A percentile compares a stretch with the other conserved stretches of the same genome.
phyloP scores from a whole-genome alignment of 2,113 vertebrate genomes.

The Solea solea region DNA sequence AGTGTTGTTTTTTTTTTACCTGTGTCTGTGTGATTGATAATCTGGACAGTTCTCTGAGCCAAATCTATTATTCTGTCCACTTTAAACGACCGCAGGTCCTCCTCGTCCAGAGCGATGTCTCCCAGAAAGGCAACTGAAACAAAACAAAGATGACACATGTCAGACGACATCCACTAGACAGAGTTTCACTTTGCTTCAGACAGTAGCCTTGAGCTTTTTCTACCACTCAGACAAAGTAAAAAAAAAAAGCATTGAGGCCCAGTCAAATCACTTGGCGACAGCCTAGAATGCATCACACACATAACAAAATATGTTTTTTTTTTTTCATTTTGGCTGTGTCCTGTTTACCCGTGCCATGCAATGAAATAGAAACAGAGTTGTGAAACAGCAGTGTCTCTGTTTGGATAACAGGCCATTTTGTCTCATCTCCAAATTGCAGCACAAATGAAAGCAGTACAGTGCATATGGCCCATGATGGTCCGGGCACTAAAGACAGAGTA shows the following conservation, averaged over 20 bases:
- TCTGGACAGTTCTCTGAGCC: conserved; percentile 76
- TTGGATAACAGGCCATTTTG: conserved; percentile 27
- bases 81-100: conserved; percentile 89
- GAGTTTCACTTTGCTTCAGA: conserved; percentile 12
- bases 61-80: conserved; percentile 86
- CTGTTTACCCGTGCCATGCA: conserved; percentile 31
- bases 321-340: conserved; percentile 2
- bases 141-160: conserved; percentile 43
- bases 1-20: conserved; percentile 59
- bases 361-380: conserved; percentile 37
- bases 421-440: conserved; percentile 31
- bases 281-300: conserved; percentile 21
- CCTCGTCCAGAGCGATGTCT: conserved; percentile 95
- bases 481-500: not conserved
- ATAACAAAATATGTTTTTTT: conserved; percentile 21
- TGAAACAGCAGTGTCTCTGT: conserved; percentile 27
- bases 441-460: conserved; percentile 29
- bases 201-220: conserved; percentile 52
- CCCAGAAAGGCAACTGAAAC: conserved; percentile 91
- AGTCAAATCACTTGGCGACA: conserved; percentile 11
- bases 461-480: not conserved
- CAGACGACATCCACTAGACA: conserved; percentile 29
- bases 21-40: conserved; percentile 73
- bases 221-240: conserved; percentile 44
- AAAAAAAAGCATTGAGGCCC: not conserved